Evolutionary conservation across 1,140 invertebrate genomes (phyloP), one percentile per base, ranked within the genome.

Genomic region (Elysia chlorotica): DNA sequence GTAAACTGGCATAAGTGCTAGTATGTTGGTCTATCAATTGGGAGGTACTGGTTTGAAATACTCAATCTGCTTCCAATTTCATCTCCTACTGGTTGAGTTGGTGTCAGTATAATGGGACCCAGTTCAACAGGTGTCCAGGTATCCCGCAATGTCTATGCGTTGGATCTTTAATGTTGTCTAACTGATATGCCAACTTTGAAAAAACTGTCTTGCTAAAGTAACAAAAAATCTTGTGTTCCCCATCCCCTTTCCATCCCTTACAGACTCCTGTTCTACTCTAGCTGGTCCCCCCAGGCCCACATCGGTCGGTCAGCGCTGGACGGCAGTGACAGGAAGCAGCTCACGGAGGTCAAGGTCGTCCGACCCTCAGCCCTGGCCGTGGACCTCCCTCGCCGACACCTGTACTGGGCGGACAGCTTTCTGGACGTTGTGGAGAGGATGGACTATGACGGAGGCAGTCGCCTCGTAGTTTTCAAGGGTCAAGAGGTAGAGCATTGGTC

Each of bases 351-450:
- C 85, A 98, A 0, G 97, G 99, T 85, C 97, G 96, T 96, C 96
- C 96, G 0, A 95, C 99, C 88, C 94, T 96, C 1, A 93, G 97
- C 0, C 87, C 93, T 87, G 71, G 80, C 81, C 5, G 70, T 93
- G 23, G 93, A 95, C 87, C 90, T 91, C 78, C 90, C 93, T n/a
- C 91, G 90, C 61, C 85, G 91, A 75, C 89, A 91, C 78, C 88
- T 95, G 19, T 95, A 94, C 86, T 95, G 79, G 78, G 73, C 73
- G 0, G 83, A 82, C 74, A 68, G 76, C 0, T 82, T 88, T 74
- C 81, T 85, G n/a, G 95, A 99, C 83, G 96, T 97, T 84, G 98
- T 99, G 75, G 96, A 99, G 89, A 88, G 96, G 28, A 93, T 95
- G 0, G 92, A 94, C 84, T 88, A 99, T n/a, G 92, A 97, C 84